These are phyloP conservation scores for Phoeniculus purpureus DNA, from an alignment of 2,797 vertebrate species.

Conservation along the genomic window DNA sequence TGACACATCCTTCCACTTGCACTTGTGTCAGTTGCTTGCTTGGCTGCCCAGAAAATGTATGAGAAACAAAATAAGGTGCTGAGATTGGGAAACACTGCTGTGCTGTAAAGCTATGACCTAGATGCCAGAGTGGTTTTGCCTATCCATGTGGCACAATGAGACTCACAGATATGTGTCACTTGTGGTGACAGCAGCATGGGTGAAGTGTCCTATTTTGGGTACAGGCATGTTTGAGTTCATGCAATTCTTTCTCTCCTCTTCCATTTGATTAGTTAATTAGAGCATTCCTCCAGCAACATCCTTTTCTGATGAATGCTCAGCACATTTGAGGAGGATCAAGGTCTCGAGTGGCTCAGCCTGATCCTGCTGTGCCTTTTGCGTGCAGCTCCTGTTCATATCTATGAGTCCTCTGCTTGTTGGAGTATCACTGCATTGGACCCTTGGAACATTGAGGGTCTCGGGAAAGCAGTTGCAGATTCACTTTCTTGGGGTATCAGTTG, in stretches of 20 bases:
- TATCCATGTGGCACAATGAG: not conserved
- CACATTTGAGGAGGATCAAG: not conserved
- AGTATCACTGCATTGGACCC: not conserved
- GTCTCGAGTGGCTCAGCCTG: not conserved
- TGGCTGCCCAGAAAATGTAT: conserved; percentile 41
- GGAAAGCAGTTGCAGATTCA: not conserved
- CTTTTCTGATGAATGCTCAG: not conserved
- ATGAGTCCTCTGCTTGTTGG: rapidly evolving
- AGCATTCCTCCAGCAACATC: not conserved
- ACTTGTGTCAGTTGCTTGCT: conserved; percentile 35
- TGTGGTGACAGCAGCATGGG: not conserved
- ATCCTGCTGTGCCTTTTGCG: not conserved
- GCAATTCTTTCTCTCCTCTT: not conserved
- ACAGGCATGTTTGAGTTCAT: not conserved
- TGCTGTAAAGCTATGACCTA: not conserved
- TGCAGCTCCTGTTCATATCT: not conserved
- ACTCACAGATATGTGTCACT: not conserved
- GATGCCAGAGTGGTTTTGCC: not conserved
- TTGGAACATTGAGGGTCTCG: not conserved
- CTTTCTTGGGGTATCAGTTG: not conserved
- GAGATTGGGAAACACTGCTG: not conserved
- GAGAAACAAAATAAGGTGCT: conserved; percentile 42
- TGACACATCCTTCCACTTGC: conserved; percentile 19
- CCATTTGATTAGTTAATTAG: conserved; percentile 25
- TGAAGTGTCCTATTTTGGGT: conserved; percentile 14